Evolutionary conservation across 2,113 vertebrate genomes (phyloP).

Genomic region (Archocentrus centrarchus): DNA sequence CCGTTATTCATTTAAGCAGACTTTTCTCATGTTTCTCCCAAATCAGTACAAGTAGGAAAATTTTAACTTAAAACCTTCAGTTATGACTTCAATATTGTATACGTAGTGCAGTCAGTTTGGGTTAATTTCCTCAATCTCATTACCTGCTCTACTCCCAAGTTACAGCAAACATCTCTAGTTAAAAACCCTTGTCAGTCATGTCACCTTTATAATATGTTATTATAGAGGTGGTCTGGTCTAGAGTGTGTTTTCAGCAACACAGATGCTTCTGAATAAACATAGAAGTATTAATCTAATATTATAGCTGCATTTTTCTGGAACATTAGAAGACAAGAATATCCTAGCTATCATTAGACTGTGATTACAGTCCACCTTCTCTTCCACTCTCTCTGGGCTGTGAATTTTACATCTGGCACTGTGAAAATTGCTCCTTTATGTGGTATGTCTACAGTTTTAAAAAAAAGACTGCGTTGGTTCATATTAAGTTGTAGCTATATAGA

Average conservation of each 20-base stretch:
- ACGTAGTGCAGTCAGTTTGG: background rate
- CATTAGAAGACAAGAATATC: background rate
- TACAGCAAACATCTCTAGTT: background rate
- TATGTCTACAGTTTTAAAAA: no score
- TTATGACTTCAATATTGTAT: background rate
- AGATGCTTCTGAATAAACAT: background rate
- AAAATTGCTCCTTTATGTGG: no score
- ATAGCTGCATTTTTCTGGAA: background rate
- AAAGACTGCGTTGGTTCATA: no score
- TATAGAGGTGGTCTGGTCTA: rapidly evolving
- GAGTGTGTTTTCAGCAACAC: background rate
- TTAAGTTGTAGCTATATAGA: background rate
- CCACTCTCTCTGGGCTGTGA: no score
- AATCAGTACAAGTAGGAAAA: background rate
- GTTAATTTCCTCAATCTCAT: background rate
- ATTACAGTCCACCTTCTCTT: no score
- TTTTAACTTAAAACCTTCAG: background rate
- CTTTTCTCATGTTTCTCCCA: background rate
- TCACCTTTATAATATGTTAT: background rate
- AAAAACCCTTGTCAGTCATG: background rate
- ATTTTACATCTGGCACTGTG: no score
- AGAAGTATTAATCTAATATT: background rate
- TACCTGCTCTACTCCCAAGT: background rate
- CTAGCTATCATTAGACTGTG: no score
- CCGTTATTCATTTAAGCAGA: background rate